Evolutionary conservation across 2,113 vertebrate species (phyloP).

Genomic region (Dolichotis patagonum): DNA sequence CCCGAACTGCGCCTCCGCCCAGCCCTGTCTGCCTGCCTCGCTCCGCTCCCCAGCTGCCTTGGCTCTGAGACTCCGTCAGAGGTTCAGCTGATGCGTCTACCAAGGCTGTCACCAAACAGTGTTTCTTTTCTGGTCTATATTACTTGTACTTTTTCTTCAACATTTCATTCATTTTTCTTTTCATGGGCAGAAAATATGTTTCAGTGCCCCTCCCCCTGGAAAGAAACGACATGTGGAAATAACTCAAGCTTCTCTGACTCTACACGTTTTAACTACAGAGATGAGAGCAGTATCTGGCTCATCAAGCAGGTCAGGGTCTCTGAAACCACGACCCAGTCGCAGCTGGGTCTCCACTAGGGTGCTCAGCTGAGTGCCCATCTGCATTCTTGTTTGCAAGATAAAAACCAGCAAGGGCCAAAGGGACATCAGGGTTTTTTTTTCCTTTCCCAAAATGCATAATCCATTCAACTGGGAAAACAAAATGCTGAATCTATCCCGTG

Average conservation of each 20-base stretch:
- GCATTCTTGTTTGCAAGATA: not conserved
- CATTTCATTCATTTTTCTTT: too few species aligned
- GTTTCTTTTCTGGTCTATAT: too few species aligned
- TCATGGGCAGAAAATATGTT: not conserved
- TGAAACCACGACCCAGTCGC: not conserved
- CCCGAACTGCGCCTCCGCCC: not conserved
- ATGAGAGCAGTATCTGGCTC: not conserved
- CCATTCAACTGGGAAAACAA: not conserved
- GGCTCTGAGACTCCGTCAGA: not conserved
- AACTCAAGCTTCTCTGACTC: slow-evolving; percentile 15
- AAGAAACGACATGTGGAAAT: slow-evolving; percentile 38
- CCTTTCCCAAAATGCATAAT: not conserved
- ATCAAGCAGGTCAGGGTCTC: not conserved
- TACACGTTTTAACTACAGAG: slow-evolving; percentile 1
- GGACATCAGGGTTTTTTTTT: not conserved
- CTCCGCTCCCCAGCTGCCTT: not conserved
- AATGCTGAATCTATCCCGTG: not conserved
- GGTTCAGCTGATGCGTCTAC: not conserved
- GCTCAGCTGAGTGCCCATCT: accelerated
- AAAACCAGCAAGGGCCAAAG: not conserved
- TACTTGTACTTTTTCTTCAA: too few species aligned
- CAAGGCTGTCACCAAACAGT: not conserved
- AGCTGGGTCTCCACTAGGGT: not conserved
- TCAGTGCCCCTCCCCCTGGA: not conserved
- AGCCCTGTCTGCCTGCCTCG: not conserved